Base-by-base conservation (phyloP, 2,888 invertebrate species). In the Ennomos quercinarius region DNA sequence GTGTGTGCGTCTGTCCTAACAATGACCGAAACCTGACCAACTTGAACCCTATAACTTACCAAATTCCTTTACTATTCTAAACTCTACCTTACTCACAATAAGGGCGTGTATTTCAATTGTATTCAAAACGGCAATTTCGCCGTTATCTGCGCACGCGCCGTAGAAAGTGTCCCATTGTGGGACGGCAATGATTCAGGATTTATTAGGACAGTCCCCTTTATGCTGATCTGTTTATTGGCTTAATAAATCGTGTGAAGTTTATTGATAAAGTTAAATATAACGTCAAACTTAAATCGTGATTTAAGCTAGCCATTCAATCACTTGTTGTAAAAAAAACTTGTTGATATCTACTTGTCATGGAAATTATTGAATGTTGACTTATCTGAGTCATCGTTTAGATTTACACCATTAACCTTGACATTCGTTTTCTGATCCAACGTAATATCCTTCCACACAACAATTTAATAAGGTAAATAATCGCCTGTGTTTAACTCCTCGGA, bases 81-180 rank as follows among this genome's bases (percentile, higher is more conserved):
- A 80, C 81, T 68, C 73, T 86, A 82, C 58, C 8, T 0, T 13
- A 10, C 9, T 72, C n/a, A 55, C 1, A 65, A 77, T 80, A 84
- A 76, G 74, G 70, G 70, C 64, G 67, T 67, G 58, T 55, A 49
- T 62, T 57, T 62, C 66, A 68, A 76, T 78, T 78, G 76, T 77
- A 68, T 74, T 72, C 70, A 64, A 66, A 64, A 66, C 72, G 67
- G 73, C 76, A 78, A 78, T 82, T 81, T 81, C 74, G 77, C 80
- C 74, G 81, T 80, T 84, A 83, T 82, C 82, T 82, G 75, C 81
- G 55, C 60, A 77, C 75, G 76, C 74, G 75, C 73, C 77, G 77
- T 87, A 87, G 87, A 89, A 87, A 88, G 89, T 89, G 88, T 87
- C 86, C 81, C 84, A 78, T 76, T 70, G 64, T 77, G 75, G 74